Conservation (phyloP, 2,888 invertebrate species). For the Cynaeus angustus region DNA sequence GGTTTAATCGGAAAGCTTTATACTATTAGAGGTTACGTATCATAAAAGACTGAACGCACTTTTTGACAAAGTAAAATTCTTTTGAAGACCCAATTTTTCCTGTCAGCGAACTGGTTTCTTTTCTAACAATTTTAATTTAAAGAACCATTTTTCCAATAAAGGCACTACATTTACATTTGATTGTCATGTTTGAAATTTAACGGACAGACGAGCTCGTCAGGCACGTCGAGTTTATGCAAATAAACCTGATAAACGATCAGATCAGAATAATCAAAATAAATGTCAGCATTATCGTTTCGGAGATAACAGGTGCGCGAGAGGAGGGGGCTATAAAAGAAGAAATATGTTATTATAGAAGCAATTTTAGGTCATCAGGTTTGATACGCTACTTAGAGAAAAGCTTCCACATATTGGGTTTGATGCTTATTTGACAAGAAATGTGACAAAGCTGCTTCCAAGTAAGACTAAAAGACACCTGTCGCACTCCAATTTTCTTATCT, state of each 20-base stretch:
- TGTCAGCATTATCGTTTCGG: not conserved
- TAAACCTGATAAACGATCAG: conserved; percentile 11
- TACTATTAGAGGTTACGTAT: too few species aligned
- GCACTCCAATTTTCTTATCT: too few species aligned
- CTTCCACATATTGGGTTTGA: conserved; percentile 3
- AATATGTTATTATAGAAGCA: too few species aligned
- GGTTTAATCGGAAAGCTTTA: not conserved
- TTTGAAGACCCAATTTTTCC: conserved; percentile 5
- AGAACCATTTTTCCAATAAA: too few species aligned
- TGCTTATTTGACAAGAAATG: too few species aligned
- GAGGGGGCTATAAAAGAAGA: too few species aligned
- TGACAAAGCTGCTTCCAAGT: too few species aligned
- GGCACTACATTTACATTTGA: not conserved
- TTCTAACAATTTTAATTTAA: too few species aligned
- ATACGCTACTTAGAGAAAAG: conserved; percentile 7
- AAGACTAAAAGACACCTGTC: too few species aligned
- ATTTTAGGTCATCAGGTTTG: too few species aligned
- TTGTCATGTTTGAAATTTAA: not conserved
- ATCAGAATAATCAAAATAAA: conserved; percentile 5
- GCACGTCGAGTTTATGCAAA: conserved; percentile 3
- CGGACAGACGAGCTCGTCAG: not conserved
- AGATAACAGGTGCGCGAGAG: not conserved
- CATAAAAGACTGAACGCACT: not conserved
- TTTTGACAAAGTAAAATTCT: not conserved
- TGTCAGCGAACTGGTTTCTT: not conserved